These are phyloP conservation scores for Plumapathes pennacea DNA, from an alignment of 92 coral and sea anemone genomes.

Conservation along the genomic window DNA sequence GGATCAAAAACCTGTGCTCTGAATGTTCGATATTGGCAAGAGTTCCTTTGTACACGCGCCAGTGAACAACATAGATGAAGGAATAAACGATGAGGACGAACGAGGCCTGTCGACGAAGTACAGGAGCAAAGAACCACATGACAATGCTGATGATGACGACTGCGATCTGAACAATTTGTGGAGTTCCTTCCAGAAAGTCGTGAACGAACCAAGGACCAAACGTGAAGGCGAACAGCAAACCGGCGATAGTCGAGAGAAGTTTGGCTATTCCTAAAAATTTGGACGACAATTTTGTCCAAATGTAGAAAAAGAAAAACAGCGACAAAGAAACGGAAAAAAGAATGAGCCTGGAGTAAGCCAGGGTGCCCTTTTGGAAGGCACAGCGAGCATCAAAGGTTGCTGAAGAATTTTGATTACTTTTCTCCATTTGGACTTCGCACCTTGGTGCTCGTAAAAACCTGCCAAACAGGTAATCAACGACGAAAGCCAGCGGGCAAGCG, in stretches of 20 bases:
- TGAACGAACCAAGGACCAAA: slow-evolving; percentile 31
- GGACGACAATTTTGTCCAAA: not conserved
- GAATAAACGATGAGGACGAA: not conserved
- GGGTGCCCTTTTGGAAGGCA: too few species aligned
- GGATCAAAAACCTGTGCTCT: not conserved
- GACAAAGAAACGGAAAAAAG: not conserved
- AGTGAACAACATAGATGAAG: slow-evolving; percentile 13
- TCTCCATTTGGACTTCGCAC: not conserved
- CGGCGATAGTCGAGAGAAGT: not conserved
- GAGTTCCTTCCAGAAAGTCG: not conserved
- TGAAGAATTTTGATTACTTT: not conserved
- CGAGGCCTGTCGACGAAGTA: slow-evolving; percentile 2
- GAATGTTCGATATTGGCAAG: not conserved
- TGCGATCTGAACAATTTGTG: not conserved
- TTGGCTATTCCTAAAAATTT: not conserved
- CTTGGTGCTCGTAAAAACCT: not conserved
- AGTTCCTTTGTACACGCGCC: slow-evolving; percentile 3
- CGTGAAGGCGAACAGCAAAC: slow-evolving; percentile 1
- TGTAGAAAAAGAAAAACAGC: not conserved
- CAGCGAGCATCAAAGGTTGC: too few species aligned
- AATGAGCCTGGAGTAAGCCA: not conserved
- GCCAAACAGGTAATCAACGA: slow-evolving; percentile 14
- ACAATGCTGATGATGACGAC: not conserved
- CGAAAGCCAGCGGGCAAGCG: slow-evolving; percentile 19
- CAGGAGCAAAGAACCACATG: slow-evolving; percentile 26